Evolutionary conservation across 2,113 vertebrate genomes (phyloP).

Genomic region (Coturnix japonica): DNA sequence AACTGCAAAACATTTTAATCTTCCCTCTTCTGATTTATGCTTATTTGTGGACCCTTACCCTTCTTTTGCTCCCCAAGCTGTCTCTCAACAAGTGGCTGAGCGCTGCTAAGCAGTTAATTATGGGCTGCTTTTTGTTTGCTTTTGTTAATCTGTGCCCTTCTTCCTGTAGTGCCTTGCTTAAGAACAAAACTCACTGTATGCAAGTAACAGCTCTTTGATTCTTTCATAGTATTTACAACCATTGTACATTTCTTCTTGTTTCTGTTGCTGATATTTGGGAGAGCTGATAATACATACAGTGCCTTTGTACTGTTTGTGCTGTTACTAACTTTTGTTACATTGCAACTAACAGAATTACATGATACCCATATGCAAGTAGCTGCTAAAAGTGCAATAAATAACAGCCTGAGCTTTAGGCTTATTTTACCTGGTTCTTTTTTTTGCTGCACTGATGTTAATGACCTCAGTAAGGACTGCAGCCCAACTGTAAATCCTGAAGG

Average conservation of each 20-base stretch:
- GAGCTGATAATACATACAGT: fast-evolving
- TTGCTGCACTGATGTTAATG: background rate
- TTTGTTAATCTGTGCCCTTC: background rate
- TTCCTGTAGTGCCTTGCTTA: background rate
- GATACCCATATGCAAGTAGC: background rate
- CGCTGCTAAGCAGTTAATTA: background rate
- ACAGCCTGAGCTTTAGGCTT: background rate
- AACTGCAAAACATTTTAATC: background rate
- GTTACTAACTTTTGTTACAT: background rate
- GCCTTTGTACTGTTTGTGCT: background rate
- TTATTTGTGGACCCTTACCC: background rate
- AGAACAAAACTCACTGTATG: background rate
- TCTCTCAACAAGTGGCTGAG: background rate
- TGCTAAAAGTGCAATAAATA: background rate
- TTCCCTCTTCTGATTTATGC: background rate
- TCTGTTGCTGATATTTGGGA: background rate
- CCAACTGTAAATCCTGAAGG: background rate
- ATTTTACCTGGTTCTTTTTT: background rate
- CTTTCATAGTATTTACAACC: fast-evolving
- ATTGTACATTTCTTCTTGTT: background rate
- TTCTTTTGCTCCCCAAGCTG: background rate
- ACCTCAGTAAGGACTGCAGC: background rate
- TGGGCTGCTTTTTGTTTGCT: background rate
- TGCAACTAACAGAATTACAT: background rate
- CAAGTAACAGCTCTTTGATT: background rate